phyloP scores from a whole-genome alignment of 1,140 invertebrate species.

The Asbolus verrucosus region DNA sequence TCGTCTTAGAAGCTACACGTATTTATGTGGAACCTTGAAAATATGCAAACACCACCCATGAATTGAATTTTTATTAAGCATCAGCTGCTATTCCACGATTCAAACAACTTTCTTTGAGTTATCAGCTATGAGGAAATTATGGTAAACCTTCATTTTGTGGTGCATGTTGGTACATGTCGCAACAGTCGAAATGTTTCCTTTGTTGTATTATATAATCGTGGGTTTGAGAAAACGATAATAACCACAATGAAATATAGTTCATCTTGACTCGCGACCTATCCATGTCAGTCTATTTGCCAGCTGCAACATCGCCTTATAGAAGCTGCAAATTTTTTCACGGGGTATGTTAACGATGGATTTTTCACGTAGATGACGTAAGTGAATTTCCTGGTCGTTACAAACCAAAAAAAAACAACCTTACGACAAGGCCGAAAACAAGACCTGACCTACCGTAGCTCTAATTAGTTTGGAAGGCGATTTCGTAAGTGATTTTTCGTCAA shows the following conservation, averaged over 20 bases:
- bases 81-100: no score
- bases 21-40: slow-evolving; percentile 9
- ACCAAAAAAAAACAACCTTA: background rate
- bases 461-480: no score
- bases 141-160: background rate
- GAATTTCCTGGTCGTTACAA: no score
- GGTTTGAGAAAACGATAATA: slow-evolving; percentile 10
- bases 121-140: background rate
- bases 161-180: background rate
- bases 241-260: background rate
- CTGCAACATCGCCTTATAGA: no score
- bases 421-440: background rate
- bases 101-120: no score
- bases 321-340: no score
- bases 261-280: slow-evolving; percentile 8
- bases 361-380: no score
- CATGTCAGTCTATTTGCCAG: no score
- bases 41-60: background rate
- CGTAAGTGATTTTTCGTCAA: no score
- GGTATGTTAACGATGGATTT: no score
- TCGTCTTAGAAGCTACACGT: background rate
- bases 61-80: no score
- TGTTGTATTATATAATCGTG: slow-evolving; percentile 17
- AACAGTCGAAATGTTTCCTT: slow-evolving; percentile 6
- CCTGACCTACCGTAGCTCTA: slow-evolving; percentile 5